Evolutionary conservation across 2,797 vertebrate genomes (phyloP).

Genomic region (Schizopygopsis malacanthus): DNA sequence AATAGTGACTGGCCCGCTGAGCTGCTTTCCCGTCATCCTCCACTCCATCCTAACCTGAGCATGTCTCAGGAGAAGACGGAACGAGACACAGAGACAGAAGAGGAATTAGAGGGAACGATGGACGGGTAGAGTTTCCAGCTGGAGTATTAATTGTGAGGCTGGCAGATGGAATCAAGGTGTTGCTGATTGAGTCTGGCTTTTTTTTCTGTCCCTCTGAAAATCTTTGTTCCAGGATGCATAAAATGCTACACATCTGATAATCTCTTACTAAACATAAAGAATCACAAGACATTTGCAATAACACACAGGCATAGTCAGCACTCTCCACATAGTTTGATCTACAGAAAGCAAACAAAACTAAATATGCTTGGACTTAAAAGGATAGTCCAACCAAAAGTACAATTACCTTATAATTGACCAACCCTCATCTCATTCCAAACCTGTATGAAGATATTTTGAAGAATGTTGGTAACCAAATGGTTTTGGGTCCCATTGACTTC

Average conservation of each 20-base stretch:
- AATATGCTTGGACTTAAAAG: neutral
- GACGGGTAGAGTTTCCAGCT: constrained; percentile 26
- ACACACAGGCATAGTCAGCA: neutral
- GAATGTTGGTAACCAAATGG: neutral
- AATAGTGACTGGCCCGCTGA: constrained; percentile 48
- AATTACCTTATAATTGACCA: neutral
- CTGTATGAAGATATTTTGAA: too few relatives aligned
- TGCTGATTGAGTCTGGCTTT: constrained; percentile 46
- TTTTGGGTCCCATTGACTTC: neutral
- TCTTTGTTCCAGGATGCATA: constrained; percentile 16
- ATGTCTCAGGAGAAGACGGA: constrained; percentile 25
- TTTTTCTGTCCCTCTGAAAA: constrained; percentile 35
- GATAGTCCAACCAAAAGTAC: neutral
- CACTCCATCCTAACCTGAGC: neutral
- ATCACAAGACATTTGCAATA: neutral
- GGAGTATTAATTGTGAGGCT: constrained; percentile 50
- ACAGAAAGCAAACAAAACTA: neutral
- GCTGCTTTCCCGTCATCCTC: constrained; percentile 47
- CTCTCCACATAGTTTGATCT: neutral
- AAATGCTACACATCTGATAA: neutral
- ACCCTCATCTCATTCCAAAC: neutral
- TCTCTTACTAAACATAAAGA: neutral
- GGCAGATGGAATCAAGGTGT: constrained; percentile 56
- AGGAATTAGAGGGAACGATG: neutral
- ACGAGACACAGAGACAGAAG: constrained; percentile 7